phyloP scores from a whole-genome alignment of 2,888 invertebrate genomes.

The Drosophila vallismaia region DNA sequence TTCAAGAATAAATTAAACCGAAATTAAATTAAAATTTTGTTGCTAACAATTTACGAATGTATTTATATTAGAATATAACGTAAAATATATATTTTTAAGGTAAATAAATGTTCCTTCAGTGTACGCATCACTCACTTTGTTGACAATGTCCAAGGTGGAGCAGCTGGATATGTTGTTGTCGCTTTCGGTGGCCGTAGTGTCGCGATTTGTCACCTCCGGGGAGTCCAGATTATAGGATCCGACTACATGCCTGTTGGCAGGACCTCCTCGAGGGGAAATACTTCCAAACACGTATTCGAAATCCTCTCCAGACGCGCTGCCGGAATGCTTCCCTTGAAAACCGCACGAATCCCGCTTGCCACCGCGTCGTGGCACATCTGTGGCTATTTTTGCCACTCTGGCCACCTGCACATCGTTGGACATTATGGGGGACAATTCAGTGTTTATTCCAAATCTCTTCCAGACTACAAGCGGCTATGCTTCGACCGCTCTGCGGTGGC shows the following conservation, averaged over 20 bases:
- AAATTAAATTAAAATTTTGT: neutral
- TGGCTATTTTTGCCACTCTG: conserved; percentile 75
- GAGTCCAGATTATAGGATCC: conserved; percentile 67
- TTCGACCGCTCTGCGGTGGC: conserved; percentile 22
- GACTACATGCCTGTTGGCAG: conserved; percentile 40
- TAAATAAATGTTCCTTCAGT: conserved; percentile 6
- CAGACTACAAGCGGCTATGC: conserved; percentile 26
- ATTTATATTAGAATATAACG: neutral
- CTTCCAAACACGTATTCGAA: conserved; percentile 81
- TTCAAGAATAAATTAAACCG: neutral
- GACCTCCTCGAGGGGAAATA: conserved; percentile 77
- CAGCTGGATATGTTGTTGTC: conserved; percentile 84
- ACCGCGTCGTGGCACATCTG: conserved; percentile 56
- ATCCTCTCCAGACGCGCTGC: conserved; percentile 54
- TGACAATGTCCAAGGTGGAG: conserved; percentile 83
- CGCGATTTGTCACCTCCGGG: conserved; percentile 79
- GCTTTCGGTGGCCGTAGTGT: conserved; percentile 82
- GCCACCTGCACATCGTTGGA: conserved; percentile 81
- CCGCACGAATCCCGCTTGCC: conserved; percentile 51
- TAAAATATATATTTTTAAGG: neutral
- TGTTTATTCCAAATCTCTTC: neutral
- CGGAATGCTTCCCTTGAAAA: conserved; percentile 45
- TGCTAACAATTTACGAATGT: too few relatives aligned
- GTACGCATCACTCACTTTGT: conserved; percentile 77
- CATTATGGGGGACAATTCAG: conserved; percentile 48